A percentile compares a stretch with the other conserved stretches of the same genome.
Evolutionary conservation across 2,888 invertebrate genomes (phyloP).

Genomic region (Mesoligia furuncula): DNA sequence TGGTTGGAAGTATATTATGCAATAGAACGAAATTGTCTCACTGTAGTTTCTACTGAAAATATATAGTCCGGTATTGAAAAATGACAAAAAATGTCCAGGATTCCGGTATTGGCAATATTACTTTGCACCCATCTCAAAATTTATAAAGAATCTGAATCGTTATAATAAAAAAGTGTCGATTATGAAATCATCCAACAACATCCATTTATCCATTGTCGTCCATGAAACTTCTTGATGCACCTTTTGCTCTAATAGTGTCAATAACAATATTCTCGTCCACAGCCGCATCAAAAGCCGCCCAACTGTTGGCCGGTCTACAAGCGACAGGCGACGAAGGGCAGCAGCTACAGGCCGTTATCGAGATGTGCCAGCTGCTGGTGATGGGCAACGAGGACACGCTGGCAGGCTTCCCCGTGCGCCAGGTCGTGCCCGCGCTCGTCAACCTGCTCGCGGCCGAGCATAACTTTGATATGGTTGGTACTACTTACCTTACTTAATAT

Average conservation of each 20-base stretch:
- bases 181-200: not conserved
- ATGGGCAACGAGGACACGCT: conserved; percentile 99
- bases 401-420: conserved; percentile 99
- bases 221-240: not conserved
- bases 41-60: too few species aligned
- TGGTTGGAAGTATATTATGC: too few species aligned
- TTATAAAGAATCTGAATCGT: not conserved
- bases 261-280: conserved; percentile 44
- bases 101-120: too few species aligned
- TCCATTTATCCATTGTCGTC: not conserved
- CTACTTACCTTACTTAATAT: not conserved
- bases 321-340: conserved; percentile 98
- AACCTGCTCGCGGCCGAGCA: conserved; percentile 98
- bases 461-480: conserved; percentile 99
- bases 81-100: too few species aligned
- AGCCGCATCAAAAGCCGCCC: conserved; percentile 98
- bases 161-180: not conserved
- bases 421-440: conserved; percentile 98
- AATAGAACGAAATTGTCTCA: too few species aligned
- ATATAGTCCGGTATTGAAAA: too few species aligned
- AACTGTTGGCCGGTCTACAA: conserved; percentile 97
- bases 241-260: not conserved
- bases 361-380: conserved; percentile 99
- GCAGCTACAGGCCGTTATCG: conserved; percentile 98
- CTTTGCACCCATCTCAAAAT: not conserved